These are phyloP conservation scores for Tinamus major DNA, from an alignment of 2,797 vertebrate genomes.

Conservation along the genomic window DNA sequence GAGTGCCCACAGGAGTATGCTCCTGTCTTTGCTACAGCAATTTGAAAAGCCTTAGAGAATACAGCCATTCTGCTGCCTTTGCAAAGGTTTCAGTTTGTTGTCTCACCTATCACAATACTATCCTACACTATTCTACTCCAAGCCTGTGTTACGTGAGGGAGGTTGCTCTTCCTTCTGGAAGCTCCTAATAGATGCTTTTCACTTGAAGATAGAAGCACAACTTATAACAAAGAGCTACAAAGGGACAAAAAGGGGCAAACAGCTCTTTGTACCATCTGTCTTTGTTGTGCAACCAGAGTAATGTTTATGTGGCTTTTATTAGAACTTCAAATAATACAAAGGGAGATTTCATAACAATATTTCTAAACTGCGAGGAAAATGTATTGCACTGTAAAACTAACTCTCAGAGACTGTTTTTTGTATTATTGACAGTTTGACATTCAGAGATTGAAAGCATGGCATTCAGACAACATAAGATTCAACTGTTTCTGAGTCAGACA, in stretches of 20 bases:
- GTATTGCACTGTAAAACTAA: background rate
- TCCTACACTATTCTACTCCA: background rate
- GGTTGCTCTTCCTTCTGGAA: background rate
- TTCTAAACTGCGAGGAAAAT: background rate
- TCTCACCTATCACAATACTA: background rate
- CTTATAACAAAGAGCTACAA: background rate
- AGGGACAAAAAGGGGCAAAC: background rate
- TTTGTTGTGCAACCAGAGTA: background rate
- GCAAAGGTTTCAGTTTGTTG: background rate
- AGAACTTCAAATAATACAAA: background rate
- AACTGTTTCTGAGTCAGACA: background rate
- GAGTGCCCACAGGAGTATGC: background rate
- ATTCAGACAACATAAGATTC: background rate
- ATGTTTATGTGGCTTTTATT: slow-evolving; percentile 9
- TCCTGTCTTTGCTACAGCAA: background rate
- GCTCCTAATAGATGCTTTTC: background rate
- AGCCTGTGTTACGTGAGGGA: background rate
- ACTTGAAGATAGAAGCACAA: background rate
- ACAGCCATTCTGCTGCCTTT: background rate
- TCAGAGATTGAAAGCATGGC: background rate
- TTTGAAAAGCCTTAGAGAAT: background rate
- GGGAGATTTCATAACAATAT: background rate
- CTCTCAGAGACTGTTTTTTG: background rate
- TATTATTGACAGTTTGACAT: background rate
- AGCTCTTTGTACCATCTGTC: background rate